Conservation (phyloP, 1,140 invertebrate genomes). For the Zaprionus ornatus region DNA sequence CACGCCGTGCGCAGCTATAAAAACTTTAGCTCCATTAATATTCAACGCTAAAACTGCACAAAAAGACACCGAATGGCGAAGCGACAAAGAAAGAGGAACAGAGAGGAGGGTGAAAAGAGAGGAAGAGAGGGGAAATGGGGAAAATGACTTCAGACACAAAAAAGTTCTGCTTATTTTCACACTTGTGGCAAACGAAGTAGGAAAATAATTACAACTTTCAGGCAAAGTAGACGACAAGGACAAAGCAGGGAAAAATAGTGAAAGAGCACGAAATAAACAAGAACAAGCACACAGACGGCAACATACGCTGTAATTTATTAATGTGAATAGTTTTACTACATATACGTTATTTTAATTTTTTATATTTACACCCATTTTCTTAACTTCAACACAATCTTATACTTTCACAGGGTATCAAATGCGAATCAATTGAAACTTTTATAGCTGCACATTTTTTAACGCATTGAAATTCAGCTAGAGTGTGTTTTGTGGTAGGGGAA, state of each 20-base stretch:
- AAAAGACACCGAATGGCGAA: slow-evolving; percentile 18
- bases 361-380: slow-evolving; percentile 10
- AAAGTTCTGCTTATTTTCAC: slow-evolving; percentile 77
- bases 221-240: slow-evolving; percentile 39
- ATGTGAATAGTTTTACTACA: neutral
- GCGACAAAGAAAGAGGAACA: neutral
- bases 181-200: slow-evolving; percentile 71
- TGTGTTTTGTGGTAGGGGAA: neutral
- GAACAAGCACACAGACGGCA: slow-evolving; percentile 20
- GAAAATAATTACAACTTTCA: slow-evolving; percentile 79
- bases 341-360: too few relatives aligned
- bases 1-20: slow-evolving; percentile 21
- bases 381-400: neutral
- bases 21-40: slow-evolving; percentile 55
- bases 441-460: neutral
- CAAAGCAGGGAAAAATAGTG: slow-evolving; percentile 32
- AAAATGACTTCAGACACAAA: slow-evolving; percentile 70
- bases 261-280: slow-evolving; percentile 48
- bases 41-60: slow-evolving; percentile 36
- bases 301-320: slow-evolving; percentile 6
- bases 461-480: neutral
- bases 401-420: neutral
- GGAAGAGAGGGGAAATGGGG: slow-evolving; percentile 25
- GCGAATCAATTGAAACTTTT: neutral
- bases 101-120: neutral